A percentile compares a stretch with the other conserved stretches of the same genome.
Conservation (phyloP, 2,113 vertebrate genomes). For the Marcusenius ussheri region DNA sequence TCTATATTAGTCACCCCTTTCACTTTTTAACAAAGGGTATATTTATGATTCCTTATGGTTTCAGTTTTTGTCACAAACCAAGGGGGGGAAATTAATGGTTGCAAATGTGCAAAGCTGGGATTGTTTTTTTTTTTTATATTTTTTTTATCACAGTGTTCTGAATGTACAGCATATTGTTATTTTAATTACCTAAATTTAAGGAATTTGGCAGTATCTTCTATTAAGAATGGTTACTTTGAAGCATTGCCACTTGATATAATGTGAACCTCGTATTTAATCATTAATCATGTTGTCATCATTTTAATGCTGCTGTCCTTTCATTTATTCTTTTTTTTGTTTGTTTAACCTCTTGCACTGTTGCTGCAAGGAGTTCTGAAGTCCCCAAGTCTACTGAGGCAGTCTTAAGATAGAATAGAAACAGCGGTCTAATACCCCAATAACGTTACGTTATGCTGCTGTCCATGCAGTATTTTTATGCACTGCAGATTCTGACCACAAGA, state of each 20-base stretch:
- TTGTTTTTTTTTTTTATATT: conserved; percentile 10
- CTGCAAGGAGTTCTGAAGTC: conserved; percentile 74
- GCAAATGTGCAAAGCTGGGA: conserved; percentile 24
- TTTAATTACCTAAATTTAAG: conserved; percentile 25
- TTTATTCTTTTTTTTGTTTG: conserved; percentile 20
- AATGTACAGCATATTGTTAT: conserved; percentile 44
- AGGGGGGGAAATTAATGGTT: conserved; percentile 4
- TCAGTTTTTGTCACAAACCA: conserved; percentile 7
- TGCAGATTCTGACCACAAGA: conserved; percentile 23
- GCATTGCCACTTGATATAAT: conserved; percentile 52
- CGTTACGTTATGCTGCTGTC: conserved; percentile 13
- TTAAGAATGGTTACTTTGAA: conserved; percentile 21
- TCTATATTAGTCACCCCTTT: conserved; percentile 1
- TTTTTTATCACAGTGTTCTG: conserved; percentile 36
- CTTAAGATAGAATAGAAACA: background rate
- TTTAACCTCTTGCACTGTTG: conserved; percentile 63
- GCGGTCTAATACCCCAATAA: background rate
- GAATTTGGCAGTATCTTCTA: conserved; percentile 25
- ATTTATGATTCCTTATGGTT: conserved; percentile 41
- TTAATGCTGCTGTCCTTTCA: conserved; percentile 69
- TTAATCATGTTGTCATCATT: conserved; percentile 67
- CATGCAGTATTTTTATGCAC: conserved; percentile 21
- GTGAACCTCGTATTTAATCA: conserved; percentile 64
- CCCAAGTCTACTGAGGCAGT: conserved; percentile 73
- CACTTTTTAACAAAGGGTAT: conserved; percentile 23